These are phyloP conservation scores for Heliconius congener DNA, from an alignment of 1,140 invertebrate species.

Conservation along the genomic window DNA sequence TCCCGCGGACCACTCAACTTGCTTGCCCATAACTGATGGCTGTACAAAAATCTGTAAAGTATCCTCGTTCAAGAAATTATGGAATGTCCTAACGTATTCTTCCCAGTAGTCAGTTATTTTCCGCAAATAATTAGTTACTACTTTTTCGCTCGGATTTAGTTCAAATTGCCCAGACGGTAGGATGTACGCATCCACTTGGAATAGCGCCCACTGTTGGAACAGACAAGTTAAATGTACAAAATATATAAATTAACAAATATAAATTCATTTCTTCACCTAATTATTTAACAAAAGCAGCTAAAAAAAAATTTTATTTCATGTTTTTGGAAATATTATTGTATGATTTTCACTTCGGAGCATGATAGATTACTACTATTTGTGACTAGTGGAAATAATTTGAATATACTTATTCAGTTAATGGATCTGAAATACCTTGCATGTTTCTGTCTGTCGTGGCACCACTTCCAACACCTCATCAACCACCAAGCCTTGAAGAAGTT, in stretches of 20 bases:
- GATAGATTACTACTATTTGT: background rate
- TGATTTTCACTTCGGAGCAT: too few species aligned
- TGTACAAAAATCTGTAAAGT: constrained; percentile 81
- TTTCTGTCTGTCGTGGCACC: constrained; percentile 77
- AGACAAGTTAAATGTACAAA: background rate
- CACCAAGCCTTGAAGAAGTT: constrained; percentile 45
- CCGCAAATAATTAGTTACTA: constrained; percentile 79
- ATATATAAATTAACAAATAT: background rate
- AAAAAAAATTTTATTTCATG: too few species aligned
- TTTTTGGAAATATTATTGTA: too few species aligned
- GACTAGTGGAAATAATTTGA: too few species aligned
- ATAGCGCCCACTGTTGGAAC: constrained; percentile 79
- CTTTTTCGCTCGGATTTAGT: constrained; percentile 82
- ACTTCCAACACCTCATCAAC: constrained; percentile 77
- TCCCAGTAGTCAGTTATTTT: constrained; percentile 83
- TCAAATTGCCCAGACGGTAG: constrained; percentile 71
- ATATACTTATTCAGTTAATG: background rate
- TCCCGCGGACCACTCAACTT: constrained; percentile 85
- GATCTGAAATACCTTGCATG: constrained; percentile 55
- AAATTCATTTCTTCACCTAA: too few species aligned
- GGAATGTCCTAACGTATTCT: constrained; percentile 80
- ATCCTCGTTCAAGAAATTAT: constrained; percentile 83
- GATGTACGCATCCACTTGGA: constrained; percentile 82
- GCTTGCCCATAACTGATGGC: constrained; percentile 88
- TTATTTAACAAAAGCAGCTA: too few species aligned